phyloP scores from a whole-genome alignment of 1,140 invertebrate genomes.

The Oppia nitens region DNA sequence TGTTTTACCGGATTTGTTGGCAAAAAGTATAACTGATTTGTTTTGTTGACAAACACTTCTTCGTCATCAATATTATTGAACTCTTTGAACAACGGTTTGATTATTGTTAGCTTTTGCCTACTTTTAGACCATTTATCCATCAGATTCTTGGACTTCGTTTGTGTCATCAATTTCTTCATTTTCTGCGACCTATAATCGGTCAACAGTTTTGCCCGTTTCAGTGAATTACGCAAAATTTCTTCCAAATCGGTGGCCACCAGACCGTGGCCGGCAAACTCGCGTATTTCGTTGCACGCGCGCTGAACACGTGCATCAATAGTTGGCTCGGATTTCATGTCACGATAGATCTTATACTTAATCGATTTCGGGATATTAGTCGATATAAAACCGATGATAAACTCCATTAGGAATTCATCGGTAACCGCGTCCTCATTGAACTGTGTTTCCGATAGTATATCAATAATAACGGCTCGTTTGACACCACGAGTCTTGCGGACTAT shows the following conservation, averaged over 20 bases:
- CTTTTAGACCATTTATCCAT: no score
- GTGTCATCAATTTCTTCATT: no score
- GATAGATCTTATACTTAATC: not conserved
- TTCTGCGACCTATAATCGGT: conserved; percentile 3
- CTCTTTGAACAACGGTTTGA: no score
- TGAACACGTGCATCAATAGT: not conserved
- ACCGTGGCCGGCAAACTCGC: not conserved
- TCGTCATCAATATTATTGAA: no score
- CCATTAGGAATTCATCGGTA: not conserved
- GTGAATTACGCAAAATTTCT: not conserved
- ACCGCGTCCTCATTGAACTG: not conserved
- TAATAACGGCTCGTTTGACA: not conserved
- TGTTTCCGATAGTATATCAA: not conserved
- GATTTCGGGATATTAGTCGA: not conserved
- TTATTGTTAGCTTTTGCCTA: no score
- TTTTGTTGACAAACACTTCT: no score
- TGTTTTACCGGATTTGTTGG: no score
- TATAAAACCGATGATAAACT: not conserved
- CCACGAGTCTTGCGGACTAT: not conserved
- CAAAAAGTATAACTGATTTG: no score
- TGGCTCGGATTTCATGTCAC: not conserved
- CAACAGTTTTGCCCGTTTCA: not conserved
- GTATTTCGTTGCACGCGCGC: not conserved
- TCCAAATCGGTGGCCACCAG: not conserved
- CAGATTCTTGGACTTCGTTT: no score